These are phyloP conservation scores for Tachysurus vachellii DNA, from an alignment of 2,113 vertebrate species.

Conservation along the genomic window DNA sequence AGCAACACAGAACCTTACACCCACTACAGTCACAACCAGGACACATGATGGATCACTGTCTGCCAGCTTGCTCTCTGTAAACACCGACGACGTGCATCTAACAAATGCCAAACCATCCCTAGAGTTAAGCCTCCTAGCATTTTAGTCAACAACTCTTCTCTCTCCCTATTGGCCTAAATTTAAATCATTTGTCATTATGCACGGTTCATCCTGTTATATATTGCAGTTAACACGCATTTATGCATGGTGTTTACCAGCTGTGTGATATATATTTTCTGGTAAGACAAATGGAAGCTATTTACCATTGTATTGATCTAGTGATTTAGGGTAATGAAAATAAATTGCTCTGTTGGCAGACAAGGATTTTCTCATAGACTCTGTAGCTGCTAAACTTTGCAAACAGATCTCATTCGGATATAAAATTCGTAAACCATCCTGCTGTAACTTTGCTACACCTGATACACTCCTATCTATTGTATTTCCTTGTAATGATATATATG, in stretches of 20 bases:
- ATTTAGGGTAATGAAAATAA: slow-evolving; percentile 59
- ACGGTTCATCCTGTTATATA: slow-evolving; percentile 43
- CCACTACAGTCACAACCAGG: slow-evolving; percentile 13
- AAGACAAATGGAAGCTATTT: slow-evolving; percentile 50
- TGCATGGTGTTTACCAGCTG: slow-evolving; percentile 37
- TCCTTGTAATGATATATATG: background rate
- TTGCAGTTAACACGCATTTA: slow-evolving; percentile 36
- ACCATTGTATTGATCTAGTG: slow-evolving; percentile 53
- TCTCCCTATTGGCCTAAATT: slow-evolving; percentile 19
- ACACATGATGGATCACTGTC: slow-evolving; percentile 38
- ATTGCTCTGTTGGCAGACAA: slow-evolving; percentile 42
- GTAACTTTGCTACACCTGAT: slow-evolving; percentile 6
- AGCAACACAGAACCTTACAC: background rate
- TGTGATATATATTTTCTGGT: slow-evolving; percentile 42
- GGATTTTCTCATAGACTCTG: slow-evolving; percentile 41
- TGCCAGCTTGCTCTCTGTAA: slow-evolving; percentile 35
- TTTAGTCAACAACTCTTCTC: slow-evolving; percentile 40
- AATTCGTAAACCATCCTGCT: slow-evolving; percentile 27
- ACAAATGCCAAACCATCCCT: slow-evolving; percentile 42
- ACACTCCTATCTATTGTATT: slow-evolving; percentile 31
- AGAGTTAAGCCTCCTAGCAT: slow-evolving; percentile 33
- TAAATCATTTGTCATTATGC: slow-evolving; percentile 43
- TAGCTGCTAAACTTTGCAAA: slow-evolving; percentile 20
- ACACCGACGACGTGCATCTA: slow-evolving; percentile 22
- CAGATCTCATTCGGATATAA: slow-evolving; percentile 39